Evolutionary conservation across 2,797 vertebrate genomes (phyloP).

Genomic region (Austrolebias charrua): DNA sequence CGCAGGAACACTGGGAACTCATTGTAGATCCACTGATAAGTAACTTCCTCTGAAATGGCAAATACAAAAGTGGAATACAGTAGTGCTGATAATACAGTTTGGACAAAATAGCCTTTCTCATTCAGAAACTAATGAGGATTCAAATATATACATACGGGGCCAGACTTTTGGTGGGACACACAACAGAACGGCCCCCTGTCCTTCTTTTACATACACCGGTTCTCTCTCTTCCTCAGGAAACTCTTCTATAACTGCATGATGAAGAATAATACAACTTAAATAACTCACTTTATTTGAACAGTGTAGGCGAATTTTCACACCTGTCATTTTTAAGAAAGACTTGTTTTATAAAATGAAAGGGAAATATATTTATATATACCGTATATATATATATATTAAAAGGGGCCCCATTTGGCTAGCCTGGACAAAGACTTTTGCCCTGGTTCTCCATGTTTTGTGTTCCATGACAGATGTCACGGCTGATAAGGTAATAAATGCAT

Average conservation of each 20-base stretch:
- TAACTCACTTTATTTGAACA: background rate
- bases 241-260: constrained; percentile 84
- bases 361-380: no score
- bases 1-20: constrained; percentile 94
- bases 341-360: background rate
- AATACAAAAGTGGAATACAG: background rate
- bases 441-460: no score
- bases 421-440: no score
- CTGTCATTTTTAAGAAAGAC: background rate
- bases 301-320: no score
- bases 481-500: no score
- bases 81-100: background rate
- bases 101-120: no score
- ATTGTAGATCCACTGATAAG: constrained; percentile 95
- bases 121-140: background rate
- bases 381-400: no score
- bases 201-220: constrained; percentile 88
- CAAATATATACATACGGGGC: constrained; percentile 80
- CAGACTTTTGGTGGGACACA: constrained; percentile 90
- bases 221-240: constrained; percentile 93
- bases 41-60: constrained; percentile 85
- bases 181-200: constrained; percentile 92
- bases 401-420: no score
- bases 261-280: background rate
- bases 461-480: no score